phyloP scores from a whole-genome alignment of 2,113 vertebrate genomes.

The Ailuropoda melanoleuca region DNA sequence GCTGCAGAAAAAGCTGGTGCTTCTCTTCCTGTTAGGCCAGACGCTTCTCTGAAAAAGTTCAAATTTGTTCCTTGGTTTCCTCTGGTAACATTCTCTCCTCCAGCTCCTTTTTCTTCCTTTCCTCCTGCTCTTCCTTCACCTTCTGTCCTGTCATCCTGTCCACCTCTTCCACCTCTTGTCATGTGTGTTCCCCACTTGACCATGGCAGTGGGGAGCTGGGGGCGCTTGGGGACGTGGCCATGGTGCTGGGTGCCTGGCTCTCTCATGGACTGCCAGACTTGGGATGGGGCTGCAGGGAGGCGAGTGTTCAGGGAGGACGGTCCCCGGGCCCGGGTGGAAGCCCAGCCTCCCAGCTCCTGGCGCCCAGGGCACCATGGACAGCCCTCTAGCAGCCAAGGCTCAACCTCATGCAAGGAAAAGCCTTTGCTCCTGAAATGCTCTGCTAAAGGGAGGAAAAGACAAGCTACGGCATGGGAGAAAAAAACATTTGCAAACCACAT shows the following conservation, averaged over 20 bases:
- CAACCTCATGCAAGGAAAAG: not conserved
- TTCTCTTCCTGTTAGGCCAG: constrained; percentile 91
- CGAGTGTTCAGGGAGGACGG: fast-evolving
- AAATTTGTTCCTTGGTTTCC: constrained; percentile 89
- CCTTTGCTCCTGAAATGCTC: not conserved
- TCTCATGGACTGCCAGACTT: not conserved
- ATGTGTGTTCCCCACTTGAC: constrained; percentile 88
- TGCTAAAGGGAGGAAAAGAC: not conserved
- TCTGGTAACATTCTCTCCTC: constrained; percentile 92
- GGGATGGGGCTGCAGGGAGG: not conserved
- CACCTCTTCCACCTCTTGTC: constrained; percentile 89
- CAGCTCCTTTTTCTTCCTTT: constrained; percentile 89
- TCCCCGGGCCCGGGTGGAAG: not conserved
- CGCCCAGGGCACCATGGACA: fast-evolving
- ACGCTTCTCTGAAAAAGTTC: constrained; percentile 91
- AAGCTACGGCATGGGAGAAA: not conserved
- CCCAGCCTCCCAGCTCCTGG: not conserved
- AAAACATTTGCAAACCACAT: not conserved
- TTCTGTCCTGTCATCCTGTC: constrained; percentile 92
- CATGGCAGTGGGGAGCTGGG: constrained; percentile 91
- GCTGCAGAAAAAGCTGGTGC: constrained; percentile 91
- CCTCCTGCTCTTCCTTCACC: constrained; percentile 88
- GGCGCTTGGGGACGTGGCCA: constrained; percentile 59
- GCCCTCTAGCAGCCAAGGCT: not conserved
- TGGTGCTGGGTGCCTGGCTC: not conserved